Conservation (phyloP, 2,113 vertebrate genomes). For the Nibea albiflora region DNA sequence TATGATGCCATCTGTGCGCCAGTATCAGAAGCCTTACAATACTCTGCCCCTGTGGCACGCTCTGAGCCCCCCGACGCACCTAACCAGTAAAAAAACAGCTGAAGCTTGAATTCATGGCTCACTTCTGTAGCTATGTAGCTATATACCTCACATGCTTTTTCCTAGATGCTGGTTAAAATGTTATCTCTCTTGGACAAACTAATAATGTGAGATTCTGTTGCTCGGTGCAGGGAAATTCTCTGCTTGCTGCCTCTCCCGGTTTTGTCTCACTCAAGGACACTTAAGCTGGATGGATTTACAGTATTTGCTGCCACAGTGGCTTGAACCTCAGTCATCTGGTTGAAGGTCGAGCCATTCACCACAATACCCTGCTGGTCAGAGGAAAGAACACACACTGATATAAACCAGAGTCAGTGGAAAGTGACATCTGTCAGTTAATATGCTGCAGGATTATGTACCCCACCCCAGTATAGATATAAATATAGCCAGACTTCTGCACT, state of each 20-base stretch:
- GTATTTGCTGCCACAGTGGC: constrained; percentile 42
- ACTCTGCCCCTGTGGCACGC: constrained; percentile 7
- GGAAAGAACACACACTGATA: constrained; percentile 3
- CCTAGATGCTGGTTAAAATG: too few species aligned
- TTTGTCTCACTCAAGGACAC: constrained; percentile 41
- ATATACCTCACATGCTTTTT: constrained; percentile 12
- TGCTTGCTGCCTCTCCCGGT: background rate
- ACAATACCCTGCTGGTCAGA: constrained; percentile 3
- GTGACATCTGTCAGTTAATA: constrained; percentile 65
- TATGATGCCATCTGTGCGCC: constrained; percentile 48
- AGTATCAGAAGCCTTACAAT: background rate
- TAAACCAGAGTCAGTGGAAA: constrained; percentile 26
- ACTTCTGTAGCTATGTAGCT: background rate
- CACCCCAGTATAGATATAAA: constrained; percentile 22
- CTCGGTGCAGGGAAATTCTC: background rate
- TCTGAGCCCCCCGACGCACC: background rate
- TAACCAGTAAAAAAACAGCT: constrained; percentile 29
- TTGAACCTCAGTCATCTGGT: constrained; percentile 33
- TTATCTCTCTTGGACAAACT: background rate
- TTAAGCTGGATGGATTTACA: constrained; percentile 51
- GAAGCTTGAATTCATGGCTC: constrained; percentile 19
- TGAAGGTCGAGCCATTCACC: constrained; percentile 50
- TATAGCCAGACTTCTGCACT: constrained; percentile 3
- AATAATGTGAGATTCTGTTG: constrained; percentile 19
- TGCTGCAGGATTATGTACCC: constrained; percentile 49